Evolutionary conservation across 2,888 invertebrate species (phyloP).

Genomic region (Maniola hyperantus): DNA sequence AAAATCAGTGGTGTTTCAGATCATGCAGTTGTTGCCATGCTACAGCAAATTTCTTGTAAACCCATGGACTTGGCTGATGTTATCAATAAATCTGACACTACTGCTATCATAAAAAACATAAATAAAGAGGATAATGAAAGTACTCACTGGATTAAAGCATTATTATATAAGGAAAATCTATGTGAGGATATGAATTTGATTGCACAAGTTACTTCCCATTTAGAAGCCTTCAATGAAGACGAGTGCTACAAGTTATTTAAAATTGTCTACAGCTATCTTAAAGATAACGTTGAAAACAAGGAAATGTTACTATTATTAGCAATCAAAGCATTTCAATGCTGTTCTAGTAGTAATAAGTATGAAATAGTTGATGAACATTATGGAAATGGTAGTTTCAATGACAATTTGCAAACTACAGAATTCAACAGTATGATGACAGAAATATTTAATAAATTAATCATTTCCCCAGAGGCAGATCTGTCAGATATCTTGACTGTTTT

Average conservation of each 20-base stretch:
- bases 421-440: constrained; percentile 55
- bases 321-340: constrained; percentile 58
- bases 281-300: constrained; percentile 46
- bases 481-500: constrained; percentile 61
- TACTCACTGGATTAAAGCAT: constrained; percentile 59
- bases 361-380: constrained; percentile 59
- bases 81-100: constrained; percentile 54
- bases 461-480: constrained; percentile 52
- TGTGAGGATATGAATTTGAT: constrained; percentile 54
- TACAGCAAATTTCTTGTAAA: constrained; percentile 63
- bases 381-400: constrained; percentile 51
- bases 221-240: constrained; percentile 52
- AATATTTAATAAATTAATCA: constrained; percentile 68
- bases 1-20: constrained; percentile 50
- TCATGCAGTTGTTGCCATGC: constrained; percentile 63
- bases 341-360: constrained; percentile 51
- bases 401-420: constrained; percentile 50
- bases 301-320: constrained; percentile 49
- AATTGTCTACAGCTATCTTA: constrained; percentile 47
- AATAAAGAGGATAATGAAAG: constrained; percentile 51
- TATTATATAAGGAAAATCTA: constrained; percentile 58
- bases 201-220: constrained; percentile 49
- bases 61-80: constrained; percentile 60
- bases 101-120: constrained; percentile 58
- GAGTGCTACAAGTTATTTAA: constrained; percentile 55